Evolutionary conservation across 2,888 invertebrate genomes (phyloP), one percentile per base, ranked within the genome.

Genomic region (Eledona agricola): DNA sequence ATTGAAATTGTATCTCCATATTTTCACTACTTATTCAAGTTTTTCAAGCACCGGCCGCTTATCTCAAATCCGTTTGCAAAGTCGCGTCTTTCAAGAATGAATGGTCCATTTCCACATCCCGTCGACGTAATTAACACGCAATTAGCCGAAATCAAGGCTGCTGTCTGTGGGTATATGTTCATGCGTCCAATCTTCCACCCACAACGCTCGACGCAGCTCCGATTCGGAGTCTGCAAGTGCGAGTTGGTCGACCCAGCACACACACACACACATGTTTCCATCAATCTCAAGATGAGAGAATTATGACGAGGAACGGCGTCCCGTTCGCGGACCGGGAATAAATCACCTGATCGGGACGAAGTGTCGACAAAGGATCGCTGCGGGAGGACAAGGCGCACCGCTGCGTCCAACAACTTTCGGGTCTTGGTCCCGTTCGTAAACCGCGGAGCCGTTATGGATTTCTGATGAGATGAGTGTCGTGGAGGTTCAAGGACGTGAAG

Each of bases 111-210:
- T 64, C 62, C 60, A 68, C 69, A 67, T 71, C 71, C 71, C 67
- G 69, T 70, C 66, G 59, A 59, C 60, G 65, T 67, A 69, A 70
- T 71, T 71, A 71, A 68, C 69, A 66, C 66, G 59, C 69, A 69
- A 71, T 71, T 70, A 70, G 64, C 64, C 60, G 56, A 68, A 67
- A 71, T 69, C 68, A 66, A 69, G 66, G 51, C 49, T 37, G 28
- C 25, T 19, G 35, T 51, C 38, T 51, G 34, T 51, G 34, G 29
- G 35, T 31, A 35, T 32, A 16, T 45, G 31, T 43, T 11, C 29
- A 20, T 38, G 28, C n/a, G n/a, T 34, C 11, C 2, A 25, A 29
- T 20, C 12, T 4, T 40, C 26, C 16, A n/a, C n/a, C n/a, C n/a
- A n/a, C n/a, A n/a, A n/a, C n/a, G n/a, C n/a, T 19, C 7, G 13